Base-by-base conservation (phyloP, 2,113 vertebrate genomes). In the Carollia perspicillata region DNA sequence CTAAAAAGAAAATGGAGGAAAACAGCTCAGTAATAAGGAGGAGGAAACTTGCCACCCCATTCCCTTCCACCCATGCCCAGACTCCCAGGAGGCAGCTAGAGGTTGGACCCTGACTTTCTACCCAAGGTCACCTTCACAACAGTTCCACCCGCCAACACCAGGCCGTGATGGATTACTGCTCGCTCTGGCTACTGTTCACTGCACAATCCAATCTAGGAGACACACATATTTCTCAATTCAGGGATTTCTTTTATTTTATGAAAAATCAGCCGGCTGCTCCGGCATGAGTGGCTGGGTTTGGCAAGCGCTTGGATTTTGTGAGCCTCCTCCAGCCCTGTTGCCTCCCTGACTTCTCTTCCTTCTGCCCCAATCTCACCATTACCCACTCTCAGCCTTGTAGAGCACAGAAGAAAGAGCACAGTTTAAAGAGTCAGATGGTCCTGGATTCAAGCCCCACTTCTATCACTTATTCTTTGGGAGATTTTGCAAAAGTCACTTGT, bases 181-280 rank as follows among this genome's bases (percentile, higher is more conserved):
- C 95, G 95, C 98, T 99, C 98, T 98, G 98, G 98, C 98, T 98
- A 99, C 98, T 98, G 98, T 98, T 99, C 98, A 98, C 98, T 99
- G 99, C 98, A 99, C 99, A 99, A 99, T 98, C 98, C 98, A 99
- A 99, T 99, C 98, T 99, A 98, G 97, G 98, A 98, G 98, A 98
- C 98, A 99, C 98, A 98, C 98, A 98, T 99, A 99, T 99, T 99
- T 99, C 98, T 99, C 98, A 99, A 99, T 99, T 98, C 98, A 98
- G 98, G 98, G 98, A 98, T 98, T 98, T 98, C 98, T 98, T 98
- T 98, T 98, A 98, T 98, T 98, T 98, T 98, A 99, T 98, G 98
- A 98, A 98, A 98, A 98, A 98, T 98, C 98, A 98, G 97, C 96
- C 89, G 10, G 95, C 97, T 92, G 91, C 96, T 98, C 98, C 94